A percentile compares a stretch with the other conserved stretches of the same genome.
Evolutionary conservation across 2,113 vertebrate species (phyloP).

Genomic region (Gobio gobio): DNA sequence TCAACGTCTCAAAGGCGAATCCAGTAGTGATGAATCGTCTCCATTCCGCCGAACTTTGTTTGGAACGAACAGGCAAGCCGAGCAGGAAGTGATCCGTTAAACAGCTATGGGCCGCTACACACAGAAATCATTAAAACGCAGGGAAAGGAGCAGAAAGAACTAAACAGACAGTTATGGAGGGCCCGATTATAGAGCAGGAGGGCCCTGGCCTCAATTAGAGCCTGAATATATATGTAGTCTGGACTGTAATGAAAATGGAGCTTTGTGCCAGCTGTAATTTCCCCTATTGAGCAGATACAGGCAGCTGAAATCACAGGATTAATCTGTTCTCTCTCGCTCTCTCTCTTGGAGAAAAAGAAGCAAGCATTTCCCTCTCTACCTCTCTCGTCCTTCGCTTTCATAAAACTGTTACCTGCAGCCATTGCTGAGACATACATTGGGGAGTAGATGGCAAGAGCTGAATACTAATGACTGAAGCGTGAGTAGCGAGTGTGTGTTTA

Average conservation of each 20-base stretch:
- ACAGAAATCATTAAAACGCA: slow-evolving; percentile 55
- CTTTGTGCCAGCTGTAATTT: slow-evolving; percentile 52
- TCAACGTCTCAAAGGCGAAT: not conserved
- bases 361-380: not conserved
- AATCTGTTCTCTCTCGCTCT: slow-evolving; percentile 40
- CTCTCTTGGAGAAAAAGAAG: slow-evolving; percentile 18
- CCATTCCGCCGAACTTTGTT: slow-evolving; percentile 59
- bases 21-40: slow-evolving; percentile 57
- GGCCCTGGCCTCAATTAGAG: slow-evolving; percentile 76
- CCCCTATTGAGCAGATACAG: slow-evolving; percentile 46
- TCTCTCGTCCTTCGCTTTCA: slow-evolving; percentile 10
- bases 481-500: slow-evolving; percentile 18
- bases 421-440: slow-evolving; percentile 21
- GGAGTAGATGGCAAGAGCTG: slow-evolving; percentile 37
- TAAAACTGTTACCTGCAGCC: slow-evolving; percentile 47
- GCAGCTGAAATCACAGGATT: slow-evolving; percentile 50
- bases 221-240: slow-evolving; percentile 74
- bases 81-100: slow-evolving; percentile 63
- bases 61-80: slow-evolving; percentile 62
- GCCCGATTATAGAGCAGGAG: slow-evolving; percentile 72
- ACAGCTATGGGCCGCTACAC: slow-evolving; percentile 52
- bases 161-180: slow-evolving; percentile 76
- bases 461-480: slow-evolving; percentile 46
- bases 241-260: slow-evolving; percentile 75
- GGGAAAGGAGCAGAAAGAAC: slow-evolving; percentile 69